Evolutionary conservation across 2,113 vertebrate species (phyloP).

Genomic region (Podarcis muralis): DNA sequence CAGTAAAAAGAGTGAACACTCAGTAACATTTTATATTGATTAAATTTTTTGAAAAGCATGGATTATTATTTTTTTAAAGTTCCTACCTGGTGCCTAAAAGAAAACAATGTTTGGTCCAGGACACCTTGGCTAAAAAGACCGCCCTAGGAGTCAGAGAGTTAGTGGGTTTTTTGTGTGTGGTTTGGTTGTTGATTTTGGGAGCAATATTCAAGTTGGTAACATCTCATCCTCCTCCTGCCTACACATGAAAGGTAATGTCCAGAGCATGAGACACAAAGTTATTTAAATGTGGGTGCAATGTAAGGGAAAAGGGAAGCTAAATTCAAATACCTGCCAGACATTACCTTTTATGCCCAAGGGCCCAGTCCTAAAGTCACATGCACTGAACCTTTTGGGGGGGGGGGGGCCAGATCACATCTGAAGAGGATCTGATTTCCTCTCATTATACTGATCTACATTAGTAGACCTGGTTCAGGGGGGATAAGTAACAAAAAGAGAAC

Average conservation of each 20-base stretch:
- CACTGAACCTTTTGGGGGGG: background rate
- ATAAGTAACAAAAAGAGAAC: too few species aligned
- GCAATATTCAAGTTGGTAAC: background rate
- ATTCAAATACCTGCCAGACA: background rate
- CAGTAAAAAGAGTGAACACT: background rate
- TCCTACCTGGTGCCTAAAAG: too few species aligned
- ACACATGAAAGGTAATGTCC: background rate
- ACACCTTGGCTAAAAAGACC: background rate
- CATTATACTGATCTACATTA: too few species aligned
- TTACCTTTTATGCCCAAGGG: background rate
- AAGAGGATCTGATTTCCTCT: background rate
- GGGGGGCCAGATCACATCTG: background rate
- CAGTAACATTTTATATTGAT: too few species aligned
- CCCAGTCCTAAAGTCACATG: background rate
- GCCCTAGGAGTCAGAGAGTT: background rate
- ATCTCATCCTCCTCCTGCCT: background rate
- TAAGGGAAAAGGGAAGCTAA: background rate
- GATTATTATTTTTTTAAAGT: too few species aligned
- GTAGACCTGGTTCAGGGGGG: too few species aligned
- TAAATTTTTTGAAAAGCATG: too few species aligned
- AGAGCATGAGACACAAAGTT: background rate
- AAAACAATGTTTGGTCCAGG: background rate
- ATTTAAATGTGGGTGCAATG: background rate
- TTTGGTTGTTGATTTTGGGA: background rate
- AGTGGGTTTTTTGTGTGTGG: background rate